These are phyloP conservation scores for Xenopus petersii DNA, from an alignment of 2,797 vertebrate genomes.

Conservation along the genomic window DNA sequence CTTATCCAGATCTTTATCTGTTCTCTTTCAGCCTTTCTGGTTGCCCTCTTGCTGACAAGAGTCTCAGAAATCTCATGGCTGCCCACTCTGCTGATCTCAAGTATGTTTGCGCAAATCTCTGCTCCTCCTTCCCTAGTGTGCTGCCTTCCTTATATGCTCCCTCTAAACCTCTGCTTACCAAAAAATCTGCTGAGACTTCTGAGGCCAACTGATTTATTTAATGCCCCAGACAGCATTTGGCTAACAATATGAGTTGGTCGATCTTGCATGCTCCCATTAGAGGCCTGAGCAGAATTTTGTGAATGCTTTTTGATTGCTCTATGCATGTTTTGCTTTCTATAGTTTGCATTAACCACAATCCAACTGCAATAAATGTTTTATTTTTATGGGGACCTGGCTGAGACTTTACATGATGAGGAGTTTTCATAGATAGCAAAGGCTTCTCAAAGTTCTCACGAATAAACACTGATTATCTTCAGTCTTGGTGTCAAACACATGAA, in stretches of 20 bases:
- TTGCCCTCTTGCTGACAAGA: conserved; percentile 99
- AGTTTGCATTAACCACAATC: background rate
- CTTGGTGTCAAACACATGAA: no score
- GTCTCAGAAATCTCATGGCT: conserved; percentile 99
- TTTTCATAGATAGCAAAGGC: no score
- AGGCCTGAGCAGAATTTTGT: conserved; percentile 48
- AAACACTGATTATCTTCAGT: no score
- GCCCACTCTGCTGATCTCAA: conserved; percentile 99
- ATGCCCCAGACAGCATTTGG: background rate
- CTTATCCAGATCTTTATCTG: conserved; percentile 70
- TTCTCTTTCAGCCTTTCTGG: conserved; percentile 97
- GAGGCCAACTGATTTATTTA: background rate
- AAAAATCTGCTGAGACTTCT: conserved; percentile 39
- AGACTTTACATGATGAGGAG: no score
- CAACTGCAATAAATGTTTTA: no score
- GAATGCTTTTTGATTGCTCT: conserved; percentile 21
- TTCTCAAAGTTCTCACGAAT: no score
- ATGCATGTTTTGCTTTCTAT: conserved; percentile 33
- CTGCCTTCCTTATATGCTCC: conserved; percentile 32
- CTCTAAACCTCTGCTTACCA: conserved; percentile 9
- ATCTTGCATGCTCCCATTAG: background rate
- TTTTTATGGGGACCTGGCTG: no score
- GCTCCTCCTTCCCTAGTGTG: conserved; percentile 48
- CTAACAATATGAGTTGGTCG: background rate
- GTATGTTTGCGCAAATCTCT: conserved; percentile 84